A percentile compares a stretch with the other conserved stretches of the same genome.
These are phyloP conservation scores for Antrozous pallidus DNA, from an alignment of 2,797 vertebrate species.

Conservation along the genomic window DNA sequence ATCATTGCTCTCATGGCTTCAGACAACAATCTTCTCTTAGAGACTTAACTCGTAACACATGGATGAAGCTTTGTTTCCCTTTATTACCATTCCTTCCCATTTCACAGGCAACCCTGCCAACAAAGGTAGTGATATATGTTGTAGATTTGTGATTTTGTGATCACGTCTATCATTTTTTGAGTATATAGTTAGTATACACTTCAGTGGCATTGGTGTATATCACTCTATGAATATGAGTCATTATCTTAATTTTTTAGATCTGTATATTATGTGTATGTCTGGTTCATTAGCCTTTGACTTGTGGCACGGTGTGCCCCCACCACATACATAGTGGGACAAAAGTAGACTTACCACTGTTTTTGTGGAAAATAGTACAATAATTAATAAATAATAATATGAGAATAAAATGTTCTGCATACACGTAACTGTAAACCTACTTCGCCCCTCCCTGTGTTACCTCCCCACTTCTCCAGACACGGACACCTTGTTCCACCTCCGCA, in stretches of 20 bases:
- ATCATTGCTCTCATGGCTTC: background rate
- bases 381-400: background rate
- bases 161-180: background rate
- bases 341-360: background rate
- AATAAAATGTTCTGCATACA: background rate
- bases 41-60: background rate
- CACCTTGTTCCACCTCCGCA: background rate
- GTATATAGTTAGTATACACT: background rate
- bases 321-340: background rate
- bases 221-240: background rate
- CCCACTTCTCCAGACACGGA: background rate
- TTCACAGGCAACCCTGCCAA: background rate
- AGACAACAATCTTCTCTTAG: background rate
- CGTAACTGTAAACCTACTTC: background rate
- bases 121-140: background rate
- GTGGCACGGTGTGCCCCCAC: rapidly evolving
- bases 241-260: background rate
- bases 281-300: background rate
- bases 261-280: background rate
- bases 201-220: background rate
- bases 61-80: background rate
- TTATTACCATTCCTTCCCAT: background rate
- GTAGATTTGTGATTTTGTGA: background rate
- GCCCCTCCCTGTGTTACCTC: too few relatives aligned
- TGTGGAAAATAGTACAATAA: background rate